Conservation (phyloP, 1,140 invertebrate genomes). For the Drosophila rhopaloa region DNA sequence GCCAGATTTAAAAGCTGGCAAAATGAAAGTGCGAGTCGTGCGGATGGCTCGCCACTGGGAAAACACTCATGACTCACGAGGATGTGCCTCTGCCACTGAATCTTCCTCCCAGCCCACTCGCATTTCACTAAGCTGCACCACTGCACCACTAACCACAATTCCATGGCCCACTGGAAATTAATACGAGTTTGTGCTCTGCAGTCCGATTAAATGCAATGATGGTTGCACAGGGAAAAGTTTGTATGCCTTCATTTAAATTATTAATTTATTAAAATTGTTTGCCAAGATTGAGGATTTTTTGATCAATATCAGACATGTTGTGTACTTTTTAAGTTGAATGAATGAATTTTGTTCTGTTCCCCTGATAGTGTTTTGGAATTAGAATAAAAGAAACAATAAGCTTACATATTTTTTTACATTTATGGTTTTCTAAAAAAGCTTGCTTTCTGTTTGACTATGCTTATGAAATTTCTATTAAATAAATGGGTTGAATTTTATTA, state of each 20-base stretch:
- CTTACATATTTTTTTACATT: too few species aligned
- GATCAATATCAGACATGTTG: too few species aligned
- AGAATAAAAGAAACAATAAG: too few species aligned
- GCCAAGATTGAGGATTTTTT: too few species aligned
- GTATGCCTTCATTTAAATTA: background rate
- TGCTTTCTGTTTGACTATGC: too few species aligned
- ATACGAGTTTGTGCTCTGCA: constrained; percentile 13
- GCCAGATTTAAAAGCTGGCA: constrained; percentile 52
- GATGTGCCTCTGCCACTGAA: constrained; percentile 6
- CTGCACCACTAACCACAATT: constrained; percentile 56
- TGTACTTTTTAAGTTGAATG: too few species aligned
- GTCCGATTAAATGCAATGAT: constrained; percentile 38
- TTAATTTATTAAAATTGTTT: too few species aligned
- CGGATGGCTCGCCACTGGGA: constrained; percentile 20
- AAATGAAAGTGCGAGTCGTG: constrained; percentile 71
- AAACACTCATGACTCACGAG: constrained; percentile 32
- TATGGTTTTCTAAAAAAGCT: too few species aligned
- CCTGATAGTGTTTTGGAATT: too few species aligned
- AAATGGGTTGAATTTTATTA: too few species aligned
- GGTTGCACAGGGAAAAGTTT: constrained; percentile 47
- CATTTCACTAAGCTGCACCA: constrained; percentile 55
- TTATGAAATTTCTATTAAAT: too few species aligned
- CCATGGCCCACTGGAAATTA: constrained; percentile 50
- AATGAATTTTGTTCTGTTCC: too few species aligned
- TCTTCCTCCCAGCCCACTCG: constrained; percentile 2